Conservation (phyloP, 2,113 vertebrate species). For the Pelobates fuscus region DNA sequence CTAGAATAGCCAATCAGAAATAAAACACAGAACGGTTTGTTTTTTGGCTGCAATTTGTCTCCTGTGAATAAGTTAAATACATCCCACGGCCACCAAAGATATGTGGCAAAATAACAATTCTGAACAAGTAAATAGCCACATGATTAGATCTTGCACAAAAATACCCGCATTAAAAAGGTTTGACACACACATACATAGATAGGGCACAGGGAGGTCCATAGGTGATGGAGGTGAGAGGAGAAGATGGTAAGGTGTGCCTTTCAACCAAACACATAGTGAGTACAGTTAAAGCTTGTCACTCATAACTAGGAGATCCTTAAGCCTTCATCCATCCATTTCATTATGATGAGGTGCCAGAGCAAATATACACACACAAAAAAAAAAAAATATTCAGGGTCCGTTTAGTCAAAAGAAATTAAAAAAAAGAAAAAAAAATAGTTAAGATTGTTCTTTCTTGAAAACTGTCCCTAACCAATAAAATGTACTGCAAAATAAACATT, state of each 20-base stretch:
- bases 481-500: conserved; percentile 92
- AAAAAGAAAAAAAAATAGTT: conserved; percentile 55
- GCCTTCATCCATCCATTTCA: conserved; percentile 57
- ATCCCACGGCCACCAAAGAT: neutral
- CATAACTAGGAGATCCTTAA: conserved; percentile 64
- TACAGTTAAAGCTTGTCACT: conserved; percentile 82
- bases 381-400: conserved; percentile 62
- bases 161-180: conserved; percentile 32
- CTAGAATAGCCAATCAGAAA: no score
- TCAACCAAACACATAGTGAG: conserved; percentile 69
- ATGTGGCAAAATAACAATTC: conserved; percentile 16
- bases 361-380: conserved; percentile 49
- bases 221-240: neutral
- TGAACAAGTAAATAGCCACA: conserved; percentile 15
- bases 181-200: conserved; percentile 35
- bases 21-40: no score
- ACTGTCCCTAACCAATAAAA: conserved; percentile 55
- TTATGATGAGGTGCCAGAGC: conserved; percentile 66
- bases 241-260: conserved; percentile 57
- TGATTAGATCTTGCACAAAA: neutral
- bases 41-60: conserved; percentile 13
- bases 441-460: conserved; percentile 59
- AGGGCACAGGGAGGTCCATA: conserved; percentile 13
- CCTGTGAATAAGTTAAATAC: neutral
- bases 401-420: conserved; percentile 65